Evolutionary conservation across 2,888 invertebrate genomes (phyloP).

Genomic region (Diloba caeruleocephala): DNA sequence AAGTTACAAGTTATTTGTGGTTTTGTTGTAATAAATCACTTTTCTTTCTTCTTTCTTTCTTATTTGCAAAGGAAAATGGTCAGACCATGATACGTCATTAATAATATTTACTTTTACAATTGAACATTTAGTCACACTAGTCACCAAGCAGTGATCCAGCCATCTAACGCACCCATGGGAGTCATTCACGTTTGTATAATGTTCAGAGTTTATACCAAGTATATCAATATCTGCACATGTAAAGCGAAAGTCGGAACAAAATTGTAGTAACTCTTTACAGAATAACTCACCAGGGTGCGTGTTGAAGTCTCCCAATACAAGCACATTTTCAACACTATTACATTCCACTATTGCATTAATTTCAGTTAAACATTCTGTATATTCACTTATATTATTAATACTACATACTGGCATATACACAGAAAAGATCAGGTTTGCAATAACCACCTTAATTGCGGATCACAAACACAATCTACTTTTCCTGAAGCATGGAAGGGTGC

Average conservation of each 20-base stretch:
- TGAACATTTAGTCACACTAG: constrained; percentile 5
- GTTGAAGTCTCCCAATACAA: no score
- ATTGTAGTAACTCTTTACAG: constrained; percentile 1
- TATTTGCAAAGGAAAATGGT: constrained; percentile 6
- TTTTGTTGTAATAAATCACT: no score
- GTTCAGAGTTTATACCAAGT: background rate
- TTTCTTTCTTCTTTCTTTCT: no score
- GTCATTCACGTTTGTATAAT: constrained; percentile 1
- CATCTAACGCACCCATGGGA: constrained; percentile 1
- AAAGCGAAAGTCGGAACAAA: background rate
- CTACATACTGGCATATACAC: constrained; percentile 4
- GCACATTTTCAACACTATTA: constrained; percentile 4
- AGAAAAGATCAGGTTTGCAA: constrained; percentile 3
- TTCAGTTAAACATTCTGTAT: constrained; percentile 2
- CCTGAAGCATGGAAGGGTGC: no score
- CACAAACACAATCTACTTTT: background rate
- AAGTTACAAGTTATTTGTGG: constrained; percentile 9
- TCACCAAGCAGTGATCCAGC: constrained; percentile 1
- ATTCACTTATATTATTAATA: background rate
- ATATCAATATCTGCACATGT: background rate
- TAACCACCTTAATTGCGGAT: constrained; percentile 1
- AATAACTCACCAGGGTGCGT: no score
- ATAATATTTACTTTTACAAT: constrained; percentile 9
- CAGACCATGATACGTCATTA: constrained; percentile 4
- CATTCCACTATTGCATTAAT: constrained; percentile 11